Evolutionary conservation across 2,113 vertebrate species (phyloP), one percentile per base, ranked within the genome.

Genomic region (Tragelaphus buxtoni): DNA sequence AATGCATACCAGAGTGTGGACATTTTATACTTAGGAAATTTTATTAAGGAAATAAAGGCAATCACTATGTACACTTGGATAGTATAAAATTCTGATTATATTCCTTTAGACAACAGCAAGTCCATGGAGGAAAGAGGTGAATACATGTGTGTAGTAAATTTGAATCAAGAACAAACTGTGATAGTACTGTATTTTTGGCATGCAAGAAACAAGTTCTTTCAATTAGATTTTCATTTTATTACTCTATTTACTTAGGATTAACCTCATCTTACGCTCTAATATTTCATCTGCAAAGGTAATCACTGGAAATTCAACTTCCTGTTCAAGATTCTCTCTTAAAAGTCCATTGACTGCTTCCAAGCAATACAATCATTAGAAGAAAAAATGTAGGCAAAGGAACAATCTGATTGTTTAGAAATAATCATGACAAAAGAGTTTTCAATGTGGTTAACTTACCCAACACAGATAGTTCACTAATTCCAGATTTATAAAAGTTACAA

Each of bases 401-500:
- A 92, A 96, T 94, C 60, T 69, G 0, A 32, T 88, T 96, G 0
- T 82, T 97, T 95, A 42, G 89, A 91, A 91, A 91, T 56, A 39
- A 97, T 30, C 13, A 30, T 56, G 9, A 58, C 53, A 35, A 89
- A 94, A 93, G 7, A 96, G 49, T 92, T 96, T 96, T 63, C 51
- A 63, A 14, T 77, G 4, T 61, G 85, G 80, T 90, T 55, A 92
- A 42, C 5, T 98, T 94, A 55, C 12, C 88, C 61, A 1, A 5
- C 58, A 77, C 94, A 94, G 87, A 55, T 74, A 97, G 58, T 45
- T 96, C 84, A 56, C 81, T 98, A 98, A 96, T 84, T 65, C 60
- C 81, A 61, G 30, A 55, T 47, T 47, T 30, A 97, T 89, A 93
- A 88, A 89, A 86, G 9, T 82, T 97, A 9, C 28, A 88, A 90